Evolutionary conservation across 2,113 vertebrate genomes (phyloP).

Genomic region (Hystrix brachyura): DNA sequence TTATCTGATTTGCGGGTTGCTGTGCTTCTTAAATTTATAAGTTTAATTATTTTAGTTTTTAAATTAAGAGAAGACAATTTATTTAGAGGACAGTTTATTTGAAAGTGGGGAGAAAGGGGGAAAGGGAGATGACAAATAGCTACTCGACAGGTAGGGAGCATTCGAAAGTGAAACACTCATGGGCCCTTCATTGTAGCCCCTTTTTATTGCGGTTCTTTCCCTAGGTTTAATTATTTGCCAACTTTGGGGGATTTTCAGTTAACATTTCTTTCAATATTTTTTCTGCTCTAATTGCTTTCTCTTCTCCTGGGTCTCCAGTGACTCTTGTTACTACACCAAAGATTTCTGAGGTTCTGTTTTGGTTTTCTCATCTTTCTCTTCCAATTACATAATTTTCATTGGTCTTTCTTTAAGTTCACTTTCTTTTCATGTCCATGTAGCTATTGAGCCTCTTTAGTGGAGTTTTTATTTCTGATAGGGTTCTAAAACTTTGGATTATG

Average conservation of each 20-base stretch:
- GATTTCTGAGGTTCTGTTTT: not conserved
- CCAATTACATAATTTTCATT: not conserved
- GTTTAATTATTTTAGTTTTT: too few species aligned
- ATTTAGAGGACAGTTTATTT: too few species aligned
- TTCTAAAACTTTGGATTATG: not conserved
- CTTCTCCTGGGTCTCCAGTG: not conserved
- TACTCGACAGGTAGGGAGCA: too few species aligned
- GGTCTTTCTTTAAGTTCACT: not conserved
- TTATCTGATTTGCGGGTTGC: not conserved
- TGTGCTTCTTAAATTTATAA: not conserved
- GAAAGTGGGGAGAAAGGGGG: too few species aligned
- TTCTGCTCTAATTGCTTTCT: not conserved
- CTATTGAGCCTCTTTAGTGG: not conserved
- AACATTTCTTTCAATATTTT: constrained; percentile 10
- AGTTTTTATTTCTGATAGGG: not conserved
- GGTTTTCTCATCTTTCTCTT: not conserved
- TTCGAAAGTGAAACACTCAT: too few species aligned
- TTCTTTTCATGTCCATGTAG: constrained; percentile 9
- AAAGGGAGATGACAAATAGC: too few species aligned
- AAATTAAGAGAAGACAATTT: too few species aligned
- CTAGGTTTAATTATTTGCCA: constrained; percentile 1
- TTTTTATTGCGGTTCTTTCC: too few species aligned
- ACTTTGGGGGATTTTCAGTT: not conserved
- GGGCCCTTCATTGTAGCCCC: too few species aligned
- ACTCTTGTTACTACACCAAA: not conserved